Evolutionary conservation across 2,888 invertebrate genomes (phyloP).

Genomic region (Schizaphis graminum): DNA sequence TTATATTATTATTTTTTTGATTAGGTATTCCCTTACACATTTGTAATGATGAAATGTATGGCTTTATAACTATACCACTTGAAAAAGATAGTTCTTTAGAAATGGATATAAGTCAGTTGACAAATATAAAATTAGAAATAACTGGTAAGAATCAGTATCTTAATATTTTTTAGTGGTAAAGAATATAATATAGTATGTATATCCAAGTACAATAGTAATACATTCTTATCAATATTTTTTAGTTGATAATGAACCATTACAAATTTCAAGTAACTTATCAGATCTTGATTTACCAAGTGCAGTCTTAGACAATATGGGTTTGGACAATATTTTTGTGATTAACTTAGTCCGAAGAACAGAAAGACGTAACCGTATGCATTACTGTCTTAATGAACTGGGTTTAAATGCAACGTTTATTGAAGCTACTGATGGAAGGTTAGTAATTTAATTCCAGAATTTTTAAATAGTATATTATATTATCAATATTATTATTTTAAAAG

Average conservation of each 20-base stretch:
- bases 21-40: conserved; percentile 78
- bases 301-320: conserved; percentile 78
- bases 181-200: neutral
- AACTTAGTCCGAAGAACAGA: conserved; percentile 89
- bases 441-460: conserved; percentile 27
- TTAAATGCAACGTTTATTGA: conserved; percentile 81
- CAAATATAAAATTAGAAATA: conserved; percentile 83
- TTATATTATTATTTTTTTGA: conserved; percentile 6
- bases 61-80: conserved; percentile 85
- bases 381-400: conserved; percentile 84
- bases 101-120: conserved; percentile 80
- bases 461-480: neutral
- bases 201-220: neutral
- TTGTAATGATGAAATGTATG: conserved; percentile 86
- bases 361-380: conserved; percentile 83
- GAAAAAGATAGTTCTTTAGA: conserved; percentile 78
- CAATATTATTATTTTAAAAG: neutral
- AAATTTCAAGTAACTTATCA: conserved; percentile 53
- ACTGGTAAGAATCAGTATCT: conserved; percentile 49
- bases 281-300: conserved; percentile 66
- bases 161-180: too few relatives aligned
- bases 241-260: conserved; percentile 52
- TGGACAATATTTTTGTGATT: conserved; percentile 91
- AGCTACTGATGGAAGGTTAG: conserved; percentile 92
- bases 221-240: neutral